Conservation (phyloP, 2,113 vertebrate genomes). For the Phalacrocorax pelagicus region DNA sequence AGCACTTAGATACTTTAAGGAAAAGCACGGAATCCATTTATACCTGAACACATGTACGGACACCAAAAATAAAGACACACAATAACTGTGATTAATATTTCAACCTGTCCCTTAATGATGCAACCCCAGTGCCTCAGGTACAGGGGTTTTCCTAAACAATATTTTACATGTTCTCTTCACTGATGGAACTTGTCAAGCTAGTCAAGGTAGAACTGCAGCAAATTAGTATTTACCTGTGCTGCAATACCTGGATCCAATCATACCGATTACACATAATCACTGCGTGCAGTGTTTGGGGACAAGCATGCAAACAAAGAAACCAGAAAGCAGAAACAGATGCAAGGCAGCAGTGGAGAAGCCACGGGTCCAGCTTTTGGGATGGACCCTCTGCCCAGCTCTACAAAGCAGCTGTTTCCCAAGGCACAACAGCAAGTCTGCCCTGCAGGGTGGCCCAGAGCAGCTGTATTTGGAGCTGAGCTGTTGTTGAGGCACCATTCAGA, state of each 20-base stretch:
- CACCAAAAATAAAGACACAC: background rate
- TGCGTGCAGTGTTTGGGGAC: background rate
- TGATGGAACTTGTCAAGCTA: conserved; percentile 3
- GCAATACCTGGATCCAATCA: background rate
- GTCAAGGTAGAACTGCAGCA: background rate
- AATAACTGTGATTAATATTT: conserved; percentile 22
- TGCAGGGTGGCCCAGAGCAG: background rate
- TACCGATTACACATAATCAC: conserved; percentile 33
- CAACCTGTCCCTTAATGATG: background rate
- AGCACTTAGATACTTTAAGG: background rate
- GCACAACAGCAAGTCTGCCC: background rate
- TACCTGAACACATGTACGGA: background rate
- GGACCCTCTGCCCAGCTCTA: background rate
- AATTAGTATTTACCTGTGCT: conserved; percentile 21
- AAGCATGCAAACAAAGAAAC: background rate
- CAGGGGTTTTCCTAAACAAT: background rate
- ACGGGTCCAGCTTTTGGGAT: background rate
- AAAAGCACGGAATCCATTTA: background rate
- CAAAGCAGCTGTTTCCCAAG: background rate
- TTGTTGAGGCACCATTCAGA: background rate
- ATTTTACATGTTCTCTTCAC: background rate
- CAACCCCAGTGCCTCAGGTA: background rate
- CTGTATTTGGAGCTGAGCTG: background rate
- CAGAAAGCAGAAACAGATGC: background rate
- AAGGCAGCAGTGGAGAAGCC: background rate